A percentile compares a stretch with the other conserved stretches of the same genome.
Evolutionary conservation across 1,140 invertebrate species (phyloP).

Genomic region (Lasioglossum albipes): DNA sequence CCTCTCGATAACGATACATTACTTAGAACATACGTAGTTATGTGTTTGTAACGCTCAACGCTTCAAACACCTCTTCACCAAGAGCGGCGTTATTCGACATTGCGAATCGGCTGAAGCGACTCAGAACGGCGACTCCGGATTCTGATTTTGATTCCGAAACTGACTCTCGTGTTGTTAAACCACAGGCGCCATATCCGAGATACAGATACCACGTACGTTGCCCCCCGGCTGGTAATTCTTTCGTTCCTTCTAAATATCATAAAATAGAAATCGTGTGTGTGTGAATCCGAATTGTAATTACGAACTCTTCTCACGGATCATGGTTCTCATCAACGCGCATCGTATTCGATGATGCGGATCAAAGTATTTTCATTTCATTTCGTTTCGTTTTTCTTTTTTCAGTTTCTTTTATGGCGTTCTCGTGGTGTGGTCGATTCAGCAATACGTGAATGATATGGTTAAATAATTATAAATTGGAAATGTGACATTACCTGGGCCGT

Average conservation of each 20-base stretch:
- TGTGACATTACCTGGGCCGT: constrained; percentile 81
- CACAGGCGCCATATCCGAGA: constrained; percentile 1
- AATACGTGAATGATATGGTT: constrained; percentile 53
- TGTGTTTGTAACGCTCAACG: constrained; percentile 44
- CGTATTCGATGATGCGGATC: constrained; percentile 39
- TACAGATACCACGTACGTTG: constrained; percentile 20
- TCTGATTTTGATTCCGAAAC: constrained; percentile 4
- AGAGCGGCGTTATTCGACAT: constrained; percentile 12
- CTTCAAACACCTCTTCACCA: constrained; percentile 29
- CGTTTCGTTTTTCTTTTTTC: too few species aligned
- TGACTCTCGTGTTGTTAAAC: constrained; percentile 19
- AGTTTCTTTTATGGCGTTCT: constrained; percentile 26
- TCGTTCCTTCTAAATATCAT: constrained; percentile 39
- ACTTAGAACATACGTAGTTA: neutral
- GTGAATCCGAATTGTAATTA: constrained; percentile 22
- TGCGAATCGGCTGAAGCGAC: constrained; percentile 34
- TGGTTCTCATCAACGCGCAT: constrained; percentile 33
- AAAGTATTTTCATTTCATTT: neutral
- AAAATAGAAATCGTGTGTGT: constrained; percentile 34
- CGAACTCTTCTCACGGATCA: constrained; percentile 26
- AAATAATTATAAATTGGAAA: constrained; percentile 71
- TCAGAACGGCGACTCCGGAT: constrained; percentile 9
- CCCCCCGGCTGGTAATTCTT: neutral
- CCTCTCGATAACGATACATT: constrained; percentile 24
- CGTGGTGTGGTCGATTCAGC: constrained; percentile 39